A percentile compares a stretch with the other conserved stretches of the same genome.
Conservation (phyloP, 2,888 invertebrate genomes). For the Exephanes ischioxanthus region DNA sequence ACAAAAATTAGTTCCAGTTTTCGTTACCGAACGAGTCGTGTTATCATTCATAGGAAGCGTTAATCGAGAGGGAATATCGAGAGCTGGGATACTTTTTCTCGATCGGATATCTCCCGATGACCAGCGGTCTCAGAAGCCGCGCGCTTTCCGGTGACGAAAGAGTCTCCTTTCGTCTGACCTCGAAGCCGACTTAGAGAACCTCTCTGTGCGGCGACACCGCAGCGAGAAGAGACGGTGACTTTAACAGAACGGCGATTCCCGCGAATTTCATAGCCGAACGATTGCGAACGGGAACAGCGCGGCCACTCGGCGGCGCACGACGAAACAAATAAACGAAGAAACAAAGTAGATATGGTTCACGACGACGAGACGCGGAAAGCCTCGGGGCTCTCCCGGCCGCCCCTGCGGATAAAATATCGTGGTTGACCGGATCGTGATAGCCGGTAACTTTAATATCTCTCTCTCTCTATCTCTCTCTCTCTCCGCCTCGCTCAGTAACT, state of each 20-base stretch:
- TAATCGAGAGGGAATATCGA: background rate
- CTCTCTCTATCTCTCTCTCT: background rate
- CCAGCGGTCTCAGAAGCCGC: background rate
- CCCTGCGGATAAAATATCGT: conserved; percentile 42
- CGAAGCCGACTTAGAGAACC: conserved; percentile 55
- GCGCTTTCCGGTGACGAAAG: conserved; percentile 6
- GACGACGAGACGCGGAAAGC: conserved; percentile 16
- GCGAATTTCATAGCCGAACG: conserved; percentile 39
- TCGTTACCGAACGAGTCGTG: background rate
- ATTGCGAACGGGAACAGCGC: conserved; percentile 27
- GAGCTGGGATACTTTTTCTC: background rate
- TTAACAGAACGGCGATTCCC: conserved; percentile 29
- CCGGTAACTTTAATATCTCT: conserved; percentile 21
- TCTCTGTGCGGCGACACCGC: conserved; percentile 24
- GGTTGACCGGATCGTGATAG: conserved; percentile 41
- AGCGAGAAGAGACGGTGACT: background rate
- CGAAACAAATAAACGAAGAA: background rate
- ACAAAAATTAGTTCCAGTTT: no score
- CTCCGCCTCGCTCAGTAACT: background rate
- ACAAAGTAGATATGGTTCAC: conserved; percentile 9
- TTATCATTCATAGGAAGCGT: background rate
- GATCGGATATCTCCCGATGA: background rate
- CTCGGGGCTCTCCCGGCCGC: conserved; percentile 3
- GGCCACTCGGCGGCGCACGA: background rate
- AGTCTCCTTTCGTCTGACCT: conserved; percentile 53